Evolutionary conservation across 2,888 invertebrate genomes (phyloP).

Genomic region (Lithophane socia): DNA sequence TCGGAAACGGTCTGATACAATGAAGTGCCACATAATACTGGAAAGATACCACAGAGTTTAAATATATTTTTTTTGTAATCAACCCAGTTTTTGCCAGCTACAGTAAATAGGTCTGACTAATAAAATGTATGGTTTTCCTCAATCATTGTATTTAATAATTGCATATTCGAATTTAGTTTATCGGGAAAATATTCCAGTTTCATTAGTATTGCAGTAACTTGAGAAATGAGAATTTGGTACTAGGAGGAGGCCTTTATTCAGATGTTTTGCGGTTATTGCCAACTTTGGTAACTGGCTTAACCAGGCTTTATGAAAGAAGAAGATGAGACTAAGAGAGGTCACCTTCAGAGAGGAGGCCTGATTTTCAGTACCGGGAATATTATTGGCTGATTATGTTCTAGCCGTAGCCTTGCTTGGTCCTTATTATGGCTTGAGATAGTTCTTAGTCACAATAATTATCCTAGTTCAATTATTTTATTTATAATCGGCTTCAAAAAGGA

Average conservation of each 20-base stretch:
- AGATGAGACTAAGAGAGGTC: neutral
- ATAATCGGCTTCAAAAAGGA: too few relatives aligned
- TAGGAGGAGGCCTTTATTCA: neutral
- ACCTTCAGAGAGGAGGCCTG: too few relatives aligned
- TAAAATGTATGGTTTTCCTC: conserved; percentile 51
- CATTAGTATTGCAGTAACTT: neutral
- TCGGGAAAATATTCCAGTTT: conserved; percentile 28
- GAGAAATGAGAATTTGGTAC: neutral
- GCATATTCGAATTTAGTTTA: conserved; percentile 1
- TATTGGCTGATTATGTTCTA: neutral
- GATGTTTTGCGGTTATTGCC: neutral
- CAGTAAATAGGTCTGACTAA: conserved; percentile 41
- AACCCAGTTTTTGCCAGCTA: conserved; percentile 39
- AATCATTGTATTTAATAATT: conserved; percentile 25
- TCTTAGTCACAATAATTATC: neutral
- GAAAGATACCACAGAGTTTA: conserved; percentile 36
- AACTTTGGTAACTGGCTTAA: neutral
- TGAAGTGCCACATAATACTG: conserved; percentile 3
- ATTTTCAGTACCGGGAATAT: neutral
- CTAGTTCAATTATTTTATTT: neutral
- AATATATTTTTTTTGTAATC: conserved; percentile 24
- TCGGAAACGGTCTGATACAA: conserved; percentile 1
- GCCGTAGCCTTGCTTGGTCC: neutral
- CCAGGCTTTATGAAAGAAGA: neutral
- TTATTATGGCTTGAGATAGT: neutral